These are phyloP conservation scores for Nasua narica DNA, from an alignment of 2,797 vertebrate species.

Conservation along the genomic window DNA sequence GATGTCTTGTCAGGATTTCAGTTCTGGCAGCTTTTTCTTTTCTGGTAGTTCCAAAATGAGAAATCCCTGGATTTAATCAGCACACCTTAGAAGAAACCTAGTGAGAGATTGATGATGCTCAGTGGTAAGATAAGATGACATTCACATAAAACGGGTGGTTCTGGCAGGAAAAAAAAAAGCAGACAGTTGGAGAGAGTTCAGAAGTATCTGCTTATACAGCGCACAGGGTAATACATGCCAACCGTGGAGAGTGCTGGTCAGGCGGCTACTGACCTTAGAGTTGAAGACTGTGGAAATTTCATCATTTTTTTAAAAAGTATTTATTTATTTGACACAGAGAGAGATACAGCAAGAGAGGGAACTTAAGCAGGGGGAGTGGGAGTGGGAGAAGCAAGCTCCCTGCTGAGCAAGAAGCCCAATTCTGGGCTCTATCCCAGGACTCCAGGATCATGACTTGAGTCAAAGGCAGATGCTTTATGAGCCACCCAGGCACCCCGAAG, in stretches of 20 bases:
- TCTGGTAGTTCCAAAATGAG: not conserved
- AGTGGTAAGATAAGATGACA: not conserved
- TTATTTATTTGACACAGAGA: no score
- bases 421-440: no score
- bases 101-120: not conserved
- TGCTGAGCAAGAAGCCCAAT: no score
- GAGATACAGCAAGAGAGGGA: no score
- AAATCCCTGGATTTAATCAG: not conserved
- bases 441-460: no score
- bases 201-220: not conserved
- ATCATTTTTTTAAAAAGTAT: no score
- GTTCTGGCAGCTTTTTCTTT: not conserved
- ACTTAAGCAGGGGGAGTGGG: no score
- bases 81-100: not conserved
- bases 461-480: no score
- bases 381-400: no score
- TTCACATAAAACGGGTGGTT: not conserved
- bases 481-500: not conserved
- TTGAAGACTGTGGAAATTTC: not conserved
- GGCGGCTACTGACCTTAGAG: not conserved
- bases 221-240: not conserved
- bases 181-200: not conserved
- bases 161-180: not conserved
- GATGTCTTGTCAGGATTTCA: not conserved
- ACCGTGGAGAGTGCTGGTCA: not conserved